Evolutionary conservation across 2,888 invertebrate species (phyloP), one percentile per base, ranked within the genome.

Genomic region (Megaustenia siamemsis): DNA sequence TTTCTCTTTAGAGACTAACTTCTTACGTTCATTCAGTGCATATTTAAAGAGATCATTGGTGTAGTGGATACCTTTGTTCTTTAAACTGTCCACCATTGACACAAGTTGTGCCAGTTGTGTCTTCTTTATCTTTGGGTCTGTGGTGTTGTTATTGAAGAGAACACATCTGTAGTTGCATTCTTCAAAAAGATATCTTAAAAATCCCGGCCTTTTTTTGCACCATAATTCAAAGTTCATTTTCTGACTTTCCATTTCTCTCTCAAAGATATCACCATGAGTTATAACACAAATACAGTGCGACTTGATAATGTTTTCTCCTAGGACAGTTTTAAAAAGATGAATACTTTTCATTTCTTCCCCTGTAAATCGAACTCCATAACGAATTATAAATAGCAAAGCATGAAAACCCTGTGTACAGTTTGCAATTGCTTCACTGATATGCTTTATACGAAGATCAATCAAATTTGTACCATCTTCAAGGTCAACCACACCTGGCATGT

Each of bases 131-230:
- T 78, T 56, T 1, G 45, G 43, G 28, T 79, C 79, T 71, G 43
- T 35, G 35, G 78, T n/a, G 21, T 32, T 60, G 32, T 84, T 84
- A 43, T 84, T 71, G 71, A 84, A 84, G 28, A 84, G 68, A 12
- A 79, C 84, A 71, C 84, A 84, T n/a, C 84, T 49, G 68, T 71
- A 71, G 53, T 78, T 56, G 60, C 84, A 84, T 60, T 84, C 84
- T 35, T 78, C 43, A 56, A 84, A 79, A 1, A 84, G 32, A 18
- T 71, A 28, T 66, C 60, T 79, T 38, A 84, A 68, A 35, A 56
- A 53, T 10, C 79, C 71, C 15, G 6, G 53, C 45, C 38, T 53
- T 24, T 6, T 49, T 43, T 66, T 45, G 63, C 79, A 84, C 84
- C 84, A 84, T 0, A 69, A 45, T 4, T 56, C n/a, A 71, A 84